phyloP scores from a whole-genome alignment of 2,113 vertebrate genomes.

The Octodon degus region DNA sequence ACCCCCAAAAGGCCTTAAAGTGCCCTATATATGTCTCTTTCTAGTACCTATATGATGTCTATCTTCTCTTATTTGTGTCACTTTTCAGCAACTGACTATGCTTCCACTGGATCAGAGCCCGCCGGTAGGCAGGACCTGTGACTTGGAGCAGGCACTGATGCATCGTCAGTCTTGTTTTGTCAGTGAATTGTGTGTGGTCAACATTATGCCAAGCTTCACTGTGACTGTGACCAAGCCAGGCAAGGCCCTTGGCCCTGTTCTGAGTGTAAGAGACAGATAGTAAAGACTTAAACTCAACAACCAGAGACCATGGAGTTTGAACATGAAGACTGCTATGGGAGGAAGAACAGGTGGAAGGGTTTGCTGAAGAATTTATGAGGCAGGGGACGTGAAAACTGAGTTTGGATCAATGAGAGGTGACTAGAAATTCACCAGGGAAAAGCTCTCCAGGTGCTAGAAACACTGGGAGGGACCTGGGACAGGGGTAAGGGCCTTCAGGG shows the following conservation, averaged over 20 bases:
- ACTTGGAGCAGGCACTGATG: background rate
- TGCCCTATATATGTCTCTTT: rapidly evolving
- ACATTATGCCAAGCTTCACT: background rate
- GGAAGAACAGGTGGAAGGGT: background rate
- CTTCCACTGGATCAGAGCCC: background rate
- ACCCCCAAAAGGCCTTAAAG: background rate
- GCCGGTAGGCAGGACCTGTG: rapidly evolving
- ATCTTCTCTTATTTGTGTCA: background rate
- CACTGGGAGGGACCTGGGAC: background rate
- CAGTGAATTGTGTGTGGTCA: background rate
- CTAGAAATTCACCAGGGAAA: background rate
- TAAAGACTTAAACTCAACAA: background rate
- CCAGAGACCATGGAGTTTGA: background rate
- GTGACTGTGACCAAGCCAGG: background rate
- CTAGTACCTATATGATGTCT: background rate
- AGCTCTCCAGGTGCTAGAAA: background rate
- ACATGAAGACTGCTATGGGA: no score
- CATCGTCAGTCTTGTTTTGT: rapidly evolving
- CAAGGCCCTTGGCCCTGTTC: background rate
- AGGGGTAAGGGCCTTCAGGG: rapidly evolving
- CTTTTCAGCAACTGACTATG: background rate
- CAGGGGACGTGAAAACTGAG: background rate
- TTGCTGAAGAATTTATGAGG: background rate
- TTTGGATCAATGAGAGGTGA: background rate
- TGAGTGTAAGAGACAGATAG: background rate